Evolutionary conservation across 2,797 vertebrate species (phyloP).

Genomic region (Garrulus glandarius): DNA sequence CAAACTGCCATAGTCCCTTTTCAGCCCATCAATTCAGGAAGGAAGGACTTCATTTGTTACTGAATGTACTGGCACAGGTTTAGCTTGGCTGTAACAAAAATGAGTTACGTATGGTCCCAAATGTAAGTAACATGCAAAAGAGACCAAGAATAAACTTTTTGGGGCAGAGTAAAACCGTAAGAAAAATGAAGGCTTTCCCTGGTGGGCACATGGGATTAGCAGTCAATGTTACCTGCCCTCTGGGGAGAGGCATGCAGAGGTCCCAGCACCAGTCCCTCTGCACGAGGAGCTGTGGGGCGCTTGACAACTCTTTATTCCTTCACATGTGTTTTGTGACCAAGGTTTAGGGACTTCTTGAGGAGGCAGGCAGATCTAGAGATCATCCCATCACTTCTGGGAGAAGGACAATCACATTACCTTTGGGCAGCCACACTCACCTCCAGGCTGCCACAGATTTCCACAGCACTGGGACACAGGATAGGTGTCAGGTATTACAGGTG

Average conservation of each 20-base stretch:
- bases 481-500: background rate
- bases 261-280: background rate
- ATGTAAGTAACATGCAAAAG: background rate
- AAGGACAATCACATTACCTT: background rate
- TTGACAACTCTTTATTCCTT: background rate
- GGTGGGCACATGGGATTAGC: background rate
- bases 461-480: background rate
- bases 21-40: background rate
- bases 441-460: background rate
- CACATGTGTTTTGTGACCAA: background rate
- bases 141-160: background rate
- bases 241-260: background rate
- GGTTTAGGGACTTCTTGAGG: background rate
- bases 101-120: background rate
- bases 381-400: background rate
- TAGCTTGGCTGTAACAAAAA: background rate
- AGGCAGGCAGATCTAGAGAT: background rate
- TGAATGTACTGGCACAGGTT: background rate
- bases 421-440: background rate
- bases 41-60: background rate
- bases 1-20: background rate
- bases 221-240: background rate
- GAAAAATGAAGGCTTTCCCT: background rate
- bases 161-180: background rate
- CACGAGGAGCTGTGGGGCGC: background rate